phyloP scores from a whole-genome alignment of 2,888 invertebrate genomes.

The Prosopocoilus inquinatus region DNA sequence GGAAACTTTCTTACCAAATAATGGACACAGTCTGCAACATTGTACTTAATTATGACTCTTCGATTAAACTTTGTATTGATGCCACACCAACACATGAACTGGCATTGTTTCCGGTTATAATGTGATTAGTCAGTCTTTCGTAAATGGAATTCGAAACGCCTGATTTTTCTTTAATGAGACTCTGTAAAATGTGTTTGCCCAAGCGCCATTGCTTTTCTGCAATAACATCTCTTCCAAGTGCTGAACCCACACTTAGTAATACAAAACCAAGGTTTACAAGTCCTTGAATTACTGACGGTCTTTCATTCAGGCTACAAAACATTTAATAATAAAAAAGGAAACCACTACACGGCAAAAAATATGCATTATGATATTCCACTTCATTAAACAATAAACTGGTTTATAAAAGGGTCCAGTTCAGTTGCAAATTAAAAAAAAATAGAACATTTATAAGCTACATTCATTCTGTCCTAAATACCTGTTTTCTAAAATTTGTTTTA shows the following conservation, averaged over 20 bases:
- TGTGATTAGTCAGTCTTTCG: constrained; percentile 56
- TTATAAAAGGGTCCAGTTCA: neutral
- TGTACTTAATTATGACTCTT: neutral
- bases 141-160: constrained; percentile 57
- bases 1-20: constrained; percentile 55
- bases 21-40: constrained; percentile 54
- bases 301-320: constrained; percentile 41
- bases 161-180: constrained; percentile 58
- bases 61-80: constrained; percentile 4
- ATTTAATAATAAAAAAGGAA: constrained; percentile 4
- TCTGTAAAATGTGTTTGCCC: constrained; percentile 58
- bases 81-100: constrained; percentile 53
- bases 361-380: neutral
- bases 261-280: constrained; percentile 50
- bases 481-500: constrained; percentile 51
- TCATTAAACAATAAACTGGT: neutral
- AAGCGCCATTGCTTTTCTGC: constrained; percentile 51
- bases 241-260: constrained; percentile 42
- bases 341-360: neutral
- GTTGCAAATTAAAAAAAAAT: neutral
- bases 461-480: constrained; percentile 43
- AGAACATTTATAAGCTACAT: constrained; percentile 1
- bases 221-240: constrained; percentile 38
- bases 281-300: constrained; percentile 52
- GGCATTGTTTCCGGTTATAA: constrained; percentile 54